Base-by-base conservation (phyloP, 2,888 invertebrate genomes). In the Tetranychus truncatus region DNA sequence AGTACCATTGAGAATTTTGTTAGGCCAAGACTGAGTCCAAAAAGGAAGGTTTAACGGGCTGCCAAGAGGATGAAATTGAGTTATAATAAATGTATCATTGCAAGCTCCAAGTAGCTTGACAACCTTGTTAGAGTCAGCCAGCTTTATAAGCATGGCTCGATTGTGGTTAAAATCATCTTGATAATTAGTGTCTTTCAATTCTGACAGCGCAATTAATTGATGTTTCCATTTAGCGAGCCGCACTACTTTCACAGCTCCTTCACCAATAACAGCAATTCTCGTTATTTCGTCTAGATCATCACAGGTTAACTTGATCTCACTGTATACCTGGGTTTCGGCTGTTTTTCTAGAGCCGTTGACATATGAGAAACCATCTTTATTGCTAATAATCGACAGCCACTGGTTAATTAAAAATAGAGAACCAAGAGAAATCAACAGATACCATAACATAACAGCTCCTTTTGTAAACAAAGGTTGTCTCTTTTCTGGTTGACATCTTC, bases 101-200 rank as follows among this genome's bases (percentile, higher is more conserved):
- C 84, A 84, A 78, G 79, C 80, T 5, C 85, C 85, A 67, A 85
- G 71, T 45, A 84, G 79, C 78, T 84, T 83, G 11, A 83, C 81
- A 45, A 84, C 78, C 73, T 78, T 78, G n/a, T 77, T 78, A 76
- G 78, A 79, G 15, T 81, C 79, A 73, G 81, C 80, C 8, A 84
- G 79, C 34, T 77, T 76, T 76, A 78, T 80, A 34, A 85, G 77
- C 80, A 83, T 82, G 65, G 81, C 76, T 55, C 83, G 77, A 18
- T 84, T 84, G 78, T 82, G 81, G n/a, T 79, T 75, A 79, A 84
- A 85, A 80, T 85, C 85, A 6, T 80, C 77, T 46, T 76, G 69
- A 77, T 80, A 83, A 1, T 79, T 71, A 46, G 76, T 73, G 66
- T 81, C 79, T 44, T 80, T 80, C 15, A 83, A 79, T 66, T 79